Base-by-base conservation (phyloP, 2,113 vertebrate species). In the Festucalex cinctus region DNA sequence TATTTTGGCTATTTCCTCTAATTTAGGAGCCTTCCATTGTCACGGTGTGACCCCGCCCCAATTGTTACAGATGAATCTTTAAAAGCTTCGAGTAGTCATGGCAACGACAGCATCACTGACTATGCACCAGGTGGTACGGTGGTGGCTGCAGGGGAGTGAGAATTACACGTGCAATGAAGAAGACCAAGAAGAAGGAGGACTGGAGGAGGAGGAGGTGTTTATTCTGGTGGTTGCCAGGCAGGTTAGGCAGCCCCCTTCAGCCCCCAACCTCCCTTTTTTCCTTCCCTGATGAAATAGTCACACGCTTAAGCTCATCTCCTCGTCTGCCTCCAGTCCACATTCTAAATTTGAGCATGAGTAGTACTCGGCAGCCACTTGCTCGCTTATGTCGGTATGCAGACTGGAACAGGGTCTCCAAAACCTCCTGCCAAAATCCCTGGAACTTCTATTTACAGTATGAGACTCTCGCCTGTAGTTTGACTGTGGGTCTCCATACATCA, bases 151-250 rank as follows among this genome's bases (percentile, higher is more conserved):
- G 37, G 58, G 61, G 62, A 71, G 39, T 43, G 60, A 36, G 24
- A 6, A 6, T 39, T 14, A 62, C 39, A 39, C 22, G 26, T 43
- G 39, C n/a, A 62, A 39, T 8, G 14, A 57, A 16, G 54, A 32
- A 57, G 54, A 57, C 54, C 12, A 32, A 57, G 51, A 9, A 41
- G 36, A 64, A 69, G 71, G 58, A 74, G 63, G 63, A 71, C n/a
- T n/a, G 65, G 46, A 36, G 48, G 44, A 37, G 39, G 62, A 68
- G 70, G 77, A 67, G 80, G 73, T 78, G 75, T 84, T 87, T 86
- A 84, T 85, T 85, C 80, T 83, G 68, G 75, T 80, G 76, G 88
- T 90, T 90, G 85, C 88, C 83, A 85, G 85, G 87, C 89, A 90
- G 85, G 86, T 89, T 89, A 83, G 70, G 22, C 74, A 56, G 75